A percentile compares a stretch with the other conserved stretches of the same genome.
phyloP scores from a whole-genome alignment of 1,140 invertebrate genomes.

The Habropoda laboriosa region DNA sequence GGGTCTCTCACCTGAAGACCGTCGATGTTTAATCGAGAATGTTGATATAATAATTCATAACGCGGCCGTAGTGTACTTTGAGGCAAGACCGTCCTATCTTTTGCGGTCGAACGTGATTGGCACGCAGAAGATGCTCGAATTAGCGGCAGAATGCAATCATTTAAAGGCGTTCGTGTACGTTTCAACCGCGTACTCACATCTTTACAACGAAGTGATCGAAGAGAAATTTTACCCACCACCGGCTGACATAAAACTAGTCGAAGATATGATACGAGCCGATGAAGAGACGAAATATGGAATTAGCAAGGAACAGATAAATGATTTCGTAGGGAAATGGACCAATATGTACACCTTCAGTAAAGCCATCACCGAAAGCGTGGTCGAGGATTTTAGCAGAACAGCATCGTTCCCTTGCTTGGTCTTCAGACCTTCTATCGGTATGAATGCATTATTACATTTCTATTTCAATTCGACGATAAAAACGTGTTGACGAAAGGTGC shows the following conservation, averaged over 20 bases:
- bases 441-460: slow-evolving; percentile 13
- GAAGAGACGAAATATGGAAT: slow-evolving; percentile 56
- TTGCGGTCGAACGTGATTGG: slow-evolving; percentile 84
- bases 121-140: slow-evolving; percentile 85
- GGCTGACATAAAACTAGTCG: slow-evolving; percentile 78
- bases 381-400: slow-evolving; percentile 79
- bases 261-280: slow-evolving; percentile 77
- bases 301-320: slow-evolving; percentile 70
- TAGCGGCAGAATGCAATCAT: slow-evolving; percentile 84
- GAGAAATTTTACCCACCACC: slow-evolving; percentile 82
- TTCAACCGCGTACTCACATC: slow-evolving; percentile 72
- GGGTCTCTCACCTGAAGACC: slow-evolving; percentile 86
- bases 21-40: slow-evolving; percentile 82
- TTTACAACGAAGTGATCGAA: slow-evolving; percentile 80
- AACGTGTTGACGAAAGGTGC: too few relatives aligned
- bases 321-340: slow-evolving; percentile 81
- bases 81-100: slow-evolving; percentile 90
- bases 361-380: slow-evolving; percentile 83
- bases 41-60: slow-evolving; percentile 92
- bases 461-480: neutral
- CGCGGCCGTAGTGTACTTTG: slow-evolving; percentile 77
- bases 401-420: slow-evolving; percentile 83
- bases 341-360: slow-evolving; percentile 85
- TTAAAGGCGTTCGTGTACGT: slow-evolving; percentile 74
- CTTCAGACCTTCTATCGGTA: slow-evolving; percentile 84